Evolutionary conservation across 2,113 vertebrate genomes (phyloP).

Genomic region (Oreochromis tanganicae): DNA sequence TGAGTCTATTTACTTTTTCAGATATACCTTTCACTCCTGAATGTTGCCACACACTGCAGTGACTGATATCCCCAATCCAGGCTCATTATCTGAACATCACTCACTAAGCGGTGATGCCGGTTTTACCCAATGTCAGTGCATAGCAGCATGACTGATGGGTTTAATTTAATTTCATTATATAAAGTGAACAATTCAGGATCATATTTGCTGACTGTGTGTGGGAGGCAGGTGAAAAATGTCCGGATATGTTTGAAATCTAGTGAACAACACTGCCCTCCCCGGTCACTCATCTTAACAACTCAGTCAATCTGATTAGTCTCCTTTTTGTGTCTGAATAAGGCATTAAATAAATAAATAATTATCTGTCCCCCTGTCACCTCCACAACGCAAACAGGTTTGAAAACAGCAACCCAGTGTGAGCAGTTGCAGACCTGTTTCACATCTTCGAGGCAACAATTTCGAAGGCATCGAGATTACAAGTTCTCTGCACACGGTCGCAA

Average conservation of each 20-base stretch:
- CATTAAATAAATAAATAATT: neutral
- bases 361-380: neutral
- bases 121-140: neutral
- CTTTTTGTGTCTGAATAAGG: neutral
- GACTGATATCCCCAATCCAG: conserved; percentile 36
- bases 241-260: neutral
- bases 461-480: neutral
- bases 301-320: neutral
- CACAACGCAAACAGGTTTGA: neutral
- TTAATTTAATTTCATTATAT: conserved; percentile 25
- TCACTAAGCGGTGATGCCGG: neutral
- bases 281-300: neutral
- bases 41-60: neutral
- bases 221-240: neutral
- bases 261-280: neutral
- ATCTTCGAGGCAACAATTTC: neutral
- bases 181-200: neutral
- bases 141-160: conserved; percentile 24
- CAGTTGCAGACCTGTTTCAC: neutral
- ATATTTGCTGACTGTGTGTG: conserved; percentile 3
- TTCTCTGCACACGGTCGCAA: neutral
- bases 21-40: conserved; percentile 37
- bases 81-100: conserved; percentile 25
- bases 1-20: conserved; percentile 26
- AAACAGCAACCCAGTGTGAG: neutral